Evolutionary conservation across 1,140 invertebrate genomes (phyloP).

Genomic region (Ips nitidus): DNA sequence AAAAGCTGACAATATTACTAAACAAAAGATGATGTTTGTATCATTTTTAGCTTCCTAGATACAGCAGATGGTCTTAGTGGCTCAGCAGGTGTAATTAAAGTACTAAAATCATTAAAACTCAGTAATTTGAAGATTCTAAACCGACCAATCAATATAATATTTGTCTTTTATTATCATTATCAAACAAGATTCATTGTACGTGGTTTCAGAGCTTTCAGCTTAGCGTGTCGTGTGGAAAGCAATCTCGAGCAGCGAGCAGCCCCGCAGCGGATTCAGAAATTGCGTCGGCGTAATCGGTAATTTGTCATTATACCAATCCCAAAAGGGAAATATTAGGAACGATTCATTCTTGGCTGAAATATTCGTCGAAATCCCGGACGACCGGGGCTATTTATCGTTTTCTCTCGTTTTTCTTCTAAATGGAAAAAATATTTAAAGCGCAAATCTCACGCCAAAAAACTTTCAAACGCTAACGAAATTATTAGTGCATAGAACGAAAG

Average conservation of each 20-base stretch:
- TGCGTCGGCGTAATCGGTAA: constrained; percentile 13
- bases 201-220: too few relatives aligned
- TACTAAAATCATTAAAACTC: too few relatives aligned
- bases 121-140: too few relatives aligned
- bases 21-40: too few relatives aligned
- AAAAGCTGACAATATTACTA: too few relatives aligned
- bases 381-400: constrained; percentile 5
- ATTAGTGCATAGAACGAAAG: background rate
- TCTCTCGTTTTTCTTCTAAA: background rate
- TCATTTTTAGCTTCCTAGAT: too few relatives aligned
- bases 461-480: background rate
- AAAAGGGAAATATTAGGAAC: constrained; percentile 9
- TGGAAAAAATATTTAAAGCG: background rate
- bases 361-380: constrained; percentile 1
- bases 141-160: too few relatives aligned
- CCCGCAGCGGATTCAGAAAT: constrained; percentile 1
- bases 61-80: too few relatives aligned
- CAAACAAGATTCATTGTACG: too few relatives aligned
- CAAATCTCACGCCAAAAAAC: background rate
- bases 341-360: constrained; percentile 10
- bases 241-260: background rate
- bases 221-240: background rate
- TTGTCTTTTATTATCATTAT: too few relatives aligned
- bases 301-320: constrained; percentile 13
- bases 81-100: too few relatives aligned